phyloP scores from a whole-genome alignment of 1,140 invertebrate genomes.

The Apis mellifera region Amel_HAv3.1 CM009943.2:10420001-10420500 shows the following conservation, averaged over 20 bases:
- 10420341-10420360: neutral
- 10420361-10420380: no score
- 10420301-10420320: neutral
- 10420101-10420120: constrained; percentile 89
- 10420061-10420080: constrained; percentile 97
- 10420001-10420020: no score
- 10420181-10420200: constrained; percentile 97
- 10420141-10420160: constrained; percentile 89
- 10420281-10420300: neutral
- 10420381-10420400: no score
- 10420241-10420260: constrained; percentile 92
- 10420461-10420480: neutral
- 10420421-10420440: no score
- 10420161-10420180: constrained; percentile 92
- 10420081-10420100: constrained; percentile 96
- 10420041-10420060: constrained; percentile 84
- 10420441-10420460: no score
- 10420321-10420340: neutral
- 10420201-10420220: constrained; percentile 92
- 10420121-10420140: constrained; percentile 90
- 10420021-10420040: constrained; percentile 47
- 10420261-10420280: constrained; percentile 84
- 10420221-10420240: constrained; percentile 92
- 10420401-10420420: no score
- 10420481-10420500: constrained; percentile 84